Percentiles rank a stretch among this genome's conserved stretches.
Evolutionary conservation across 1,140 invertebrate genomes (phyloP).

Genomic region (Leptopilina boulardi): DNA sequence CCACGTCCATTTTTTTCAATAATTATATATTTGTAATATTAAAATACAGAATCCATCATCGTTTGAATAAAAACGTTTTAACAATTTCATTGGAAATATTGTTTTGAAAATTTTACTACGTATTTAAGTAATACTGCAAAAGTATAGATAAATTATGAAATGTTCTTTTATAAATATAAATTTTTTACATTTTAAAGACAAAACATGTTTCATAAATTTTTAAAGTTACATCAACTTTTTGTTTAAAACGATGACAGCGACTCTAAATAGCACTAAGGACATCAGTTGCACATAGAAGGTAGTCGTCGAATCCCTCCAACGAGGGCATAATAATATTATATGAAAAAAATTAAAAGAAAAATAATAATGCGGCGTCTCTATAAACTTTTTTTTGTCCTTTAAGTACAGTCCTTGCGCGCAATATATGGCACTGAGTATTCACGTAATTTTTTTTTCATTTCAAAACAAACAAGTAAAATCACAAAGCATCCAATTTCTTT

Average conservation of each 20-base stretch:
- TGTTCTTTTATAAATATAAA: background rate
- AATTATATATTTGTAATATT: background rate
- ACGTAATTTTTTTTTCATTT: constrained; percentile 58
- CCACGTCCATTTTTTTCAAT: background rate
- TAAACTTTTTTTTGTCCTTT: constrained; percentile 57
- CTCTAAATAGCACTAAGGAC: background rate
- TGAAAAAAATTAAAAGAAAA: constrained; percentile 15
- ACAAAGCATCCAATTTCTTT: background rate
- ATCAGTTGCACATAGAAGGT: constrained; percentile 18
- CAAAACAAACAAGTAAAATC: background rate
- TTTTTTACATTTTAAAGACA: background rate
- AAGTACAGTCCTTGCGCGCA: constrained; percentile 73
- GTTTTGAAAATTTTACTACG: no score
- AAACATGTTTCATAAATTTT: background rate
- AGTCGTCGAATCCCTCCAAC: background rate
- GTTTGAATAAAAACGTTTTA: no score
- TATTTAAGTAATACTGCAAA: no score
- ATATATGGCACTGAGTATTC: constrained; percentile 76
- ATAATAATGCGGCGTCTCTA: background rate
- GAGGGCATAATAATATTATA: background rate
- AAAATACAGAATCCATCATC: background rate
- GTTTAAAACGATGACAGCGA: no score
- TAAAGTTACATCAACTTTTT: background rate
- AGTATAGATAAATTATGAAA: background rate
- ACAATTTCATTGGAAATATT: no score